Percentiles rank a stretch among this genome's conserved stretches.
Evolutionary conservation across 2,113 vertebrate species (phyloP).

Genomic region (Aix galericulata): DNA sequence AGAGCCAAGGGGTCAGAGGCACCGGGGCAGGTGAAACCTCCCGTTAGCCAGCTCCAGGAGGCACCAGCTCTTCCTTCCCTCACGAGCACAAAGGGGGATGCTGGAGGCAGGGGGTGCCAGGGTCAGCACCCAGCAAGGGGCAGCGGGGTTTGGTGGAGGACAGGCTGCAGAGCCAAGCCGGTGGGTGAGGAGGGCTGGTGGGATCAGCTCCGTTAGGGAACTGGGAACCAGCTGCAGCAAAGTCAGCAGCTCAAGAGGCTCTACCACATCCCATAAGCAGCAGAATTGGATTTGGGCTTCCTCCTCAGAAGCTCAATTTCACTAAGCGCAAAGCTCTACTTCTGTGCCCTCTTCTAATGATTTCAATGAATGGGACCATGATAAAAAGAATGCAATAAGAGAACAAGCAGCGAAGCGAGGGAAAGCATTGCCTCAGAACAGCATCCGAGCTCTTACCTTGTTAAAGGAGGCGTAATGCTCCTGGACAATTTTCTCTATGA

Average conservation of each 20-base stretch:
- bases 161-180: neutral
- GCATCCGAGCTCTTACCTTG: constrained; percentile 73
- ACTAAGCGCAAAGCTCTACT: neutral
- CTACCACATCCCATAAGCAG: neutral
- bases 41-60: no score
- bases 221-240: neutral
- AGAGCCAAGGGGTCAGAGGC: neutral
- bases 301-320: neutral
- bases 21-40: neutral
- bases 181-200: neutral
- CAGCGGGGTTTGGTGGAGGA: neutral
- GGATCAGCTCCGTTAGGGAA: neutral
- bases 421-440: constrained; percentile 72
- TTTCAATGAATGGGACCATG: neutral
- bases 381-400: constrained; percentile 38
- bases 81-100: neutral
- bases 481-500: constrained; percentile 78
- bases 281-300: neutral
- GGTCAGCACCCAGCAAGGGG: neutral
- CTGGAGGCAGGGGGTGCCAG: neutral
- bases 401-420: constrained; percentile 24
- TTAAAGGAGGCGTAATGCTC: constrained; percentile 84
- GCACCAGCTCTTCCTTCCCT: no score
- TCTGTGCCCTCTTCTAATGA: neutral
- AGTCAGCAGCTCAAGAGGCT: neutral